A percentile compares a stretch with the other conserved stretches of the same genome.
phyloP scores from a whole-genome alignment of 2,113 vertebrate genomes.

The Poeciliopsis prolifica region DNA sequence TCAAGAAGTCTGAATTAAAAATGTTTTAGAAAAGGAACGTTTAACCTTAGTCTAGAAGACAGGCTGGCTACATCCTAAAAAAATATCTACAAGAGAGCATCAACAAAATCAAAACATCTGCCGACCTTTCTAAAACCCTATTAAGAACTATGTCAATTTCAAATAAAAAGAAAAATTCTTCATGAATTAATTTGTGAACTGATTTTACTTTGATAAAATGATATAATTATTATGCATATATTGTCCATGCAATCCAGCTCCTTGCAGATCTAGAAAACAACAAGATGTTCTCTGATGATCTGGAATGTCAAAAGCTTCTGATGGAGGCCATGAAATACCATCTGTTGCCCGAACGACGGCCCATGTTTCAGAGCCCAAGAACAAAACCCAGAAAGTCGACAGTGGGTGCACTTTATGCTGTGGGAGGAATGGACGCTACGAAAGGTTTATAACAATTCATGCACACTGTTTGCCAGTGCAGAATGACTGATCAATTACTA shows the following conservation, averaged over 20 bases:
- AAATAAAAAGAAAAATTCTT: background rate
- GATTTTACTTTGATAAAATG: background rate
- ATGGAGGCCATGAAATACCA: constrained; percentile 99
- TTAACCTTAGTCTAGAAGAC: background rate
- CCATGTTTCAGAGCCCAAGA: constrained; percentile 94
- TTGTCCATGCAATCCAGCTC: constrained; percentile 77
- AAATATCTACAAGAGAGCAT: background rate
- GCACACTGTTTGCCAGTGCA: background rate
- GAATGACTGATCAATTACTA: background rate
- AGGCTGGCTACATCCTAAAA: background rate
- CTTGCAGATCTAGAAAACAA: constrained; percentile 96
- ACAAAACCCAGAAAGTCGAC: constrained; percentile 99
- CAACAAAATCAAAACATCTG: background rate
- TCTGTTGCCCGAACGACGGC: constrained; percentile 91
- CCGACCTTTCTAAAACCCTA: background rate
- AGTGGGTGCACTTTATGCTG: constrained; percentile 93
- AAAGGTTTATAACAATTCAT: constrained; percentile 81
- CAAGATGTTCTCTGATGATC: constrained; percentile 91
- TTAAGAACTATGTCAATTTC: background rate
- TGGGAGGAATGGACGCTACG: constrained; percentile 94
- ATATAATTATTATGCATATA: background rate
- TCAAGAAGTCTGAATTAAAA: background rate
- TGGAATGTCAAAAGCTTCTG: constrained; percentile 96
- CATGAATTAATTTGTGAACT: background rate
- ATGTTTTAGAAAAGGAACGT: background rate